Evolutionary conservation across 2,888 invertebrate species (phyloP), one percentile per base, ranked within the genome.

Genomic region (Ariolimax columbianus): DNA sequence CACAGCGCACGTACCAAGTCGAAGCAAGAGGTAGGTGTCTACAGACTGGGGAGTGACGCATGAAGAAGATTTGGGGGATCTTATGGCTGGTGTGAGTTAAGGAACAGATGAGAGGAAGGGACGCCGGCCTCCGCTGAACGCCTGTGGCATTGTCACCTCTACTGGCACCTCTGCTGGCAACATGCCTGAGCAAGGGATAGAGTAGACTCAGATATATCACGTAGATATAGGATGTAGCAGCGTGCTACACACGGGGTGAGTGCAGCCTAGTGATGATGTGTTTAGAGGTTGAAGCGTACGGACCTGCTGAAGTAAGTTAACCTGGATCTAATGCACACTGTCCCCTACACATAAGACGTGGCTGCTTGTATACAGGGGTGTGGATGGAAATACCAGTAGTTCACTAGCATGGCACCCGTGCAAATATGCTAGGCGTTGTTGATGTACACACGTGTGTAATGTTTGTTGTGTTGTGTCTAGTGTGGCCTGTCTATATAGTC

Each of bases 121-220:
- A 75, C 66, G 83, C 77, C 19, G 68, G 55, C 55, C 55, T 55
- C 26, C 30, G 72, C 70, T 33, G 80, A 75, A 30, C 59, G 75
- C 30, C 63, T 55, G 38, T 59, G 66, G 66, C 38, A 77, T 26
- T 83, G 83, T 83, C 83, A 55, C 55, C 55, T 66, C 83, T 83
- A 68, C 83, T 77, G 83, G 83, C 83, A 55, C 55, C 55, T 66
- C 83, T 83, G 77, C 83, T 77, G 83, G 83, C 77, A 77, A 66
- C 47, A 68, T 75, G 83, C 66, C 77, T 36, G 47, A 36, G 33
- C 11, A 17, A 33, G 38, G 66, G 77, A 66, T 75, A 66, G 75
- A 72, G 47, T 38, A 70, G 36, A 55, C 40, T 73, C 14, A 55
- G 73, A 59, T 82, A 59, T 82, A 75, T 73, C 59, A n/a, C 38